phyloP scores from a whole-genome alignment of 2,797 vertebrate genomes.

The Hephaestus fuliginosus region DNA sequence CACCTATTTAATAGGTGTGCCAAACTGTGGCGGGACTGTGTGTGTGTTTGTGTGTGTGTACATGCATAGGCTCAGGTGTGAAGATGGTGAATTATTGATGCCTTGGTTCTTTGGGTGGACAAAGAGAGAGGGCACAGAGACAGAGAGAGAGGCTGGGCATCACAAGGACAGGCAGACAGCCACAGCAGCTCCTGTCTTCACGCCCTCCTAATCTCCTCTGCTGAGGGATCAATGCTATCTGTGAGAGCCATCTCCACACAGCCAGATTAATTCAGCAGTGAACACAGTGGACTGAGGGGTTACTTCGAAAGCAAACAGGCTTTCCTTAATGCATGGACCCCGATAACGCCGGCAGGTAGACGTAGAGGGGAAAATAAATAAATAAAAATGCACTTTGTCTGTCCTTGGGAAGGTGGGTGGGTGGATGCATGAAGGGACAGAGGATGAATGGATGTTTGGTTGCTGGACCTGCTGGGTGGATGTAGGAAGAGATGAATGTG shows the following conservation, averaged over 20 bases:
- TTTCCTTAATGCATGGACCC: conserved; percentile 56
- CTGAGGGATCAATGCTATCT: conserved; percentile 80
- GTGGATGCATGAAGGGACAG: conserved; percentile 23
- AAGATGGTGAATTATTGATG: conserved; percentile 83
- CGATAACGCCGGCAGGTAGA: conserved; percentile 56
- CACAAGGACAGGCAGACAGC: conserved; percentile 70
- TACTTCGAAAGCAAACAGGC: conserved; percentile 71
- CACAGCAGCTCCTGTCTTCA: conserved; percentile 65
- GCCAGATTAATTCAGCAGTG: conserved; percentile 74
- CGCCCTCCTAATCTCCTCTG: conserved; percentile 76
- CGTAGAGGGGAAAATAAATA: conserved; percentile 45
- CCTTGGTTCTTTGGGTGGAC: conserved; percentile 56
- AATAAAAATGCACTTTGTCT: conserved; percentile 59
- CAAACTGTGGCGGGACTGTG: conserved; percentile 29
- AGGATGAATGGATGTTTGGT: conserved; percentile 41
- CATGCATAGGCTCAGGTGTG: conserved; percentile 64
- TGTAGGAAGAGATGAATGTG: conserved; percentile 38
- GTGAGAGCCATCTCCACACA: conserved; percentile 70
- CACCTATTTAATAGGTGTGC: conserved; percentile 61
- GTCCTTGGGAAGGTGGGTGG: conserved; percentile 66
- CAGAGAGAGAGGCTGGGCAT: conserved; percentile 31
- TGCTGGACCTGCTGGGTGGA: conserved; percentile 30
- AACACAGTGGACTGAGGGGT: conserved; percentile 65
- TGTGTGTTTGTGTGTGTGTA: conserved; percentile 25
- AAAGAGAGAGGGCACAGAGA: conserved; percentile 37